Conservation (phyloP, 30 jellyfish, hydroid and myxozoan species). For the Nemopilema nomurai region DNA sequence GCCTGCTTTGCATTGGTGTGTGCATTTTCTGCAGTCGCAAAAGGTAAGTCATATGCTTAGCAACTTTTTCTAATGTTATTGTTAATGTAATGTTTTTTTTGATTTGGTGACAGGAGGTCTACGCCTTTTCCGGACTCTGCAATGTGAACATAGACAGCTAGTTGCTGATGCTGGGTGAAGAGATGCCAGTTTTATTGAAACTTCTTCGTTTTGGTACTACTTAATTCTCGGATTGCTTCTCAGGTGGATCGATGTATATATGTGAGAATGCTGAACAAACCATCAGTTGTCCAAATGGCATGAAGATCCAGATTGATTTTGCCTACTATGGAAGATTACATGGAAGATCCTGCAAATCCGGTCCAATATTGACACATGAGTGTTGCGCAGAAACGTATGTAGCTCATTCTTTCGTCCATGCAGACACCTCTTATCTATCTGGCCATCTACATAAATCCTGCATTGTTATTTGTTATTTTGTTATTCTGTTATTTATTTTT, state of each 20-base stretch:
- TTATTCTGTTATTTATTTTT: too few relatives aligned
- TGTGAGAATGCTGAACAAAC: neutral
- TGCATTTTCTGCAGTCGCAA: neutral
- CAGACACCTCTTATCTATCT: neutral
- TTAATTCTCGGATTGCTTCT: neutral
- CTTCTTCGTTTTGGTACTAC: neutral
- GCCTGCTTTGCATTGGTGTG: neutral
- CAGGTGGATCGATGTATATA: neutral
- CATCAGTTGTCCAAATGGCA: neutral
- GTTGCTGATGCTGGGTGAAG: neutral
- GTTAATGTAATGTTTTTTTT: neutral
- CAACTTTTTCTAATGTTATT: neutral
- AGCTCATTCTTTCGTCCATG: neutral
- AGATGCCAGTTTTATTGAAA: neutral
- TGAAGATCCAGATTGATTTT: neutral
- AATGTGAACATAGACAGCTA: neutral
- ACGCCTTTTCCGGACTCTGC: too few relatives aligned
- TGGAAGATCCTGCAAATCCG: neutral
- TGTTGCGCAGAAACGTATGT: conserved; percentile 23
- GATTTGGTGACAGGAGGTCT: neutral
- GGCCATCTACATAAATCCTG: neutral
- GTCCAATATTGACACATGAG: neutral
- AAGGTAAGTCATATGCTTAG: neutral
- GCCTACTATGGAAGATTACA: conserved; percentile 16
- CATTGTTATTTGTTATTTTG: neutral